A percentile compares a stretch with the other conserved stretches of the same genome.
phyloP scores from a whole-genome alignment of 1,140 invertebrate species.

The Geopemphigus sp. region DNA sequence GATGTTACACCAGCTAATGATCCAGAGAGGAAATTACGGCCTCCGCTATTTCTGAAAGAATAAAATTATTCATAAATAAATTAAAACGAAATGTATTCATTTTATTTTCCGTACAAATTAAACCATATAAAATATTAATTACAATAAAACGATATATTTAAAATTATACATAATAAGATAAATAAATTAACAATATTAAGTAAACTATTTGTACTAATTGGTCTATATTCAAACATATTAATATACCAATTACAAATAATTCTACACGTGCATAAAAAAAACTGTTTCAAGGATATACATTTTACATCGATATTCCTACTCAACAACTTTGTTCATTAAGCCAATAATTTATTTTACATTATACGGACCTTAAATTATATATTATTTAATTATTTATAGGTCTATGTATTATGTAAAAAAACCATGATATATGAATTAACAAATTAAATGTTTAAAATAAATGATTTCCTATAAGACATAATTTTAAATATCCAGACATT shows the following conservation, averaged over 20 bases:
- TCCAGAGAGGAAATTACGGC: constrained; percentile 76
- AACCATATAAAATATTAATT: neutral
- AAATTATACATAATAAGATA: no score
- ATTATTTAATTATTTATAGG: neutral
- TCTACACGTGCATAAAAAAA: neutral
- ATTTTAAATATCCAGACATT: neutral
- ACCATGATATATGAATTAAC: neutral
- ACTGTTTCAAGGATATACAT: no score
- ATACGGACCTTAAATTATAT: neutral
- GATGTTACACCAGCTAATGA: constrained; percentile 92
- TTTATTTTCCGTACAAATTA: neutral
- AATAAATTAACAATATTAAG: no score
- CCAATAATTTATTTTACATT: neutral
- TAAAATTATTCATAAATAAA: neutral
- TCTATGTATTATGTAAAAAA: neutral
- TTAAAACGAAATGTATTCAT: neutral
- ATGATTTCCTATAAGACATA: neutral
- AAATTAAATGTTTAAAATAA: neutral
- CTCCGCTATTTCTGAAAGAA: constrained; percentile 32
- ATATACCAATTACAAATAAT: neutral
- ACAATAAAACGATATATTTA: neutral
- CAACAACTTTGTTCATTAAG: no score
- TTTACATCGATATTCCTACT: no score
- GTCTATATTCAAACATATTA: neutral
- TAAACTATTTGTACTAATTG: neutral